Base-by-base conservation (phyloP, 2,113 vertebrate species). In the Amphiprion percula region DNA sequence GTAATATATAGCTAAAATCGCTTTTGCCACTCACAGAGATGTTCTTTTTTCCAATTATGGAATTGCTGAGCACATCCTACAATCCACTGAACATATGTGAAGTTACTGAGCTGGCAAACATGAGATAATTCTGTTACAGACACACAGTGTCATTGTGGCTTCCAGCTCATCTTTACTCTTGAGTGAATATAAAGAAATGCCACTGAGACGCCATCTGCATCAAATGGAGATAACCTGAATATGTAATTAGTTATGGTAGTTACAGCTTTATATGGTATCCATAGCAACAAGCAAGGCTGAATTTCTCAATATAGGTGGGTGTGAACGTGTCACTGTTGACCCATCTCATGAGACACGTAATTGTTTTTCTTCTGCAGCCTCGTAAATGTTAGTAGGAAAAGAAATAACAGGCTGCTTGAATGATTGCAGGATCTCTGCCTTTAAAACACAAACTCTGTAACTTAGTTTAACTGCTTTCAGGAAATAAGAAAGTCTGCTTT, bases 401-500 rank as follows among this genome's bases (percentile, higher is more conserved):
- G 23, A 68, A 61, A 49, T 15, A 37, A 46, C 10, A 15, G 9
- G 30, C 33, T 59, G 17, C 62, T 74, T 58, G n/a, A 24, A 59
- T 19, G 26, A 72, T 33, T 55, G 59, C 24, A 24, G 60, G 46
- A 44, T 21, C 23, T 77, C 77, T 77, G 54, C n/a, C 56, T 77
- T 80, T 70, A 46, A 78, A 49, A 46, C 47, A 4, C 23, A 72
- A 64, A 59, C 56, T 77, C 30, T 2, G 50, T 79, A 56, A 76
- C 66, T 76, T 67, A 65, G 63, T 81, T 85, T 47, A 63, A 55
- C 39, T 69, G 41, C 49, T 75, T 77, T 62, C 66, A 69, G 33
- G 39, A 85, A 90, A 79, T 63, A 75, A 65, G 63, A 88, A 79
- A 86, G 63, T 75, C 46, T 75, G 53, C 60, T 71, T 54, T 28